Evolutionary conservation across 2,888 invertebrate genomes (phyloP).

Genomic region (Aspidiotus destructor): DNA sequence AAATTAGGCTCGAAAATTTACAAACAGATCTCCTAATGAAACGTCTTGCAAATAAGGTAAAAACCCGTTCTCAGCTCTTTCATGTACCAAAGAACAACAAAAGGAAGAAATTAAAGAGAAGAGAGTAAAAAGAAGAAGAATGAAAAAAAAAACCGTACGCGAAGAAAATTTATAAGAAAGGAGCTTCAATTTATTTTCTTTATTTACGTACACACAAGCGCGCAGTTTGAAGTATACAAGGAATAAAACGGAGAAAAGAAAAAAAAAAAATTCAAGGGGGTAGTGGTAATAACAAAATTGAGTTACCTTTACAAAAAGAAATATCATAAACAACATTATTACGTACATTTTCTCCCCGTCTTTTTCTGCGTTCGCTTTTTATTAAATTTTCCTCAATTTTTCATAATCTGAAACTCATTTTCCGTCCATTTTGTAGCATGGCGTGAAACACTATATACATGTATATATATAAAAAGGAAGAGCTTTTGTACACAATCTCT

Average conservation of each 20-base stretch:
- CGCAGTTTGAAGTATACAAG: not conserved
- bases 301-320: conserved; percentile 32
- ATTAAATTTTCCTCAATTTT: conserved; percentile 38
- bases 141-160: too few relatives aligned
- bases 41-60: too few relatives aligned
- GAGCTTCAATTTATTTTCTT: conserved; percentile 30
- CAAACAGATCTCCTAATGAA: too few relatives aligned
- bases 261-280: not conserved
- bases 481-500: not conserved
- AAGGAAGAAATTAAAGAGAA: too few relatives aligned
- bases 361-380: conserved; percentile 35
- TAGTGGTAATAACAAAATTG: conserved; percentile 32
- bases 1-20: too few relatives aligned
- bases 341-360: conserved; percentile 30
- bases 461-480: not conserved
- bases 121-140: too few relatives aligned
- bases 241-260: not conserved
- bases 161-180: not conserved
- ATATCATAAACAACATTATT: conserved; percentile 33
- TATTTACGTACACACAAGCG: conserved; percentile 17
- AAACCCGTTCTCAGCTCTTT: too few relatives aligned
- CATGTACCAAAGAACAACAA: too few relatives aligned
- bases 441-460: conserved; percentile 27
- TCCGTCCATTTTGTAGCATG: conserved; percentile 30
- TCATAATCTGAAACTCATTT: conserved; percentile 38